These are phyloP conservation scores for Pocillopora meandrina DNA, from an alignment of 92 coral and sea anemone genomes.

Conservation along the genomic window DNA sequence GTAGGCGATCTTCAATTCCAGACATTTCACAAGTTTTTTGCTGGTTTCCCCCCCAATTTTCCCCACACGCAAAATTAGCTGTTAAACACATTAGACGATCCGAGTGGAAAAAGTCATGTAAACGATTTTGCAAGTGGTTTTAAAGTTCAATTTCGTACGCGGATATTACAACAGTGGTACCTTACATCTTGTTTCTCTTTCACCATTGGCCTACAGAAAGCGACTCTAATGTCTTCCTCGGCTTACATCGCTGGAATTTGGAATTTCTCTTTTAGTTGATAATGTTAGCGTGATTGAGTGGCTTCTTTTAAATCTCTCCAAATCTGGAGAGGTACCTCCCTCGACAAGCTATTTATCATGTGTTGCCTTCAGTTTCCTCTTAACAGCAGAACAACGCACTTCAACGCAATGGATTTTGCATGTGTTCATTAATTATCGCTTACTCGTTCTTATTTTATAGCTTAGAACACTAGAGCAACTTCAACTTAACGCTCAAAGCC, in stretches of 20 bases:
- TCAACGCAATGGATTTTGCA: constrained; percentile 6
- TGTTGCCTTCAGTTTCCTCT: constrained; percentile 15
- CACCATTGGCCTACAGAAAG: not conserved
- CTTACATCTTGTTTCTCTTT: constrained; percentile 33
- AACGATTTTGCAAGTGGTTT: constrained; percentile 50
- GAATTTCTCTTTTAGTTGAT: not conserved
- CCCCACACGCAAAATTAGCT: constrained; percentile 12
- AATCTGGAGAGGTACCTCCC: constrained; percentile 25
- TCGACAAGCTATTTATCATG: constrained; percentile 40
- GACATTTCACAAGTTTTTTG: not conserved
- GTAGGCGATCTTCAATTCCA: not conserved
- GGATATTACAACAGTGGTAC: constrained; percentile 22
- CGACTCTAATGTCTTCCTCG: constrained; percentile 33
- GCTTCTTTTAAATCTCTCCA: constrained; percentile 3
- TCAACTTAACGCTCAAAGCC: not conserved
- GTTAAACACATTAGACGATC: constrained; percentile 34
- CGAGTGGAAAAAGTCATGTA: constrained; percentile 10
- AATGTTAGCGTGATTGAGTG: constrained; percentile 4
- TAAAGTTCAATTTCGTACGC: constrained; percentile 1
- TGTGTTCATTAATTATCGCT: not conserved
- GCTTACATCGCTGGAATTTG: not conserved
- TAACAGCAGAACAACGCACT: not conserved
- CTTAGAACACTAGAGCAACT: not conserved
- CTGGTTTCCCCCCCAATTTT: constrained; percentile 8
- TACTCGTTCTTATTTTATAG: not conserved